Evolutionary conservation across 2,888 invertebrate species (phyloP), one percentile per base, ranked within the genome.

Genomic region (Zygogramma bicolorata): DNA sequence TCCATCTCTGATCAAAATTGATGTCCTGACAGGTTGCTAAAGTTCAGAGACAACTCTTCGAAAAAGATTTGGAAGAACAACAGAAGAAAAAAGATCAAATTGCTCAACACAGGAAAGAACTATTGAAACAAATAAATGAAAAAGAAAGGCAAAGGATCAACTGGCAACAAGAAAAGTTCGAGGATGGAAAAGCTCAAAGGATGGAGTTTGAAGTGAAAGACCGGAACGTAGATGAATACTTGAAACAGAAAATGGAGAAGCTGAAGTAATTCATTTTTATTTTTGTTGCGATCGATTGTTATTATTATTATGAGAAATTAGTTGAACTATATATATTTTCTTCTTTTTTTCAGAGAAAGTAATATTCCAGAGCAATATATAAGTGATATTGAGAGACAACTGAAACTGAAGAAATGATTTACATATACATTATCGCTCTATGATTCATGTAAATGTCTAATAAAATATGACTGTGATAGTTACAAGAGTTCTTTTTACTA

Each of bases 121-220:
- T 94, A 61, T 88, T 93, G 85, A 91, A 90, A 77, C 93, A 93
- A 86, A 91, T 94, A 60, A 92, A 93, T 80, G 91, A 92, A 75
- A 93, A 92, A 79, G 93, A 93, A 83, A 88, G 89, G 6, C 89
- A 91, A 74, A 89, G 90, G 87, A 91, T 92, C 18, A 89, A 90
- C 46, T 81, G 89, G 10, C 89, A 92, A 2, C 89, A 92, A 2
- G 91, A 91, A 82, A 88, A 90, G 63, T 92, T 91, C 82, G 91
- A 92, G 79, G 93, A 93, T 81, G 93, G 93, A 0, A 87, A 90
- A 25, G 91, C 91, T 0, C 86, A 92, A 67, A 88, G 91, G 70
- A 86, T 91, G 80, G 91, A 93, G 80, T 88, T 88, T 31, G 91
- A 91, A 22, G 88, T 90, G 65, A 89, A 91, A 68, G 89, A 88